Percentiles rank a stretch among this genome's conserved stretches.
phyloP scores from a whole-genome alignment of 2,797 vertebrate species.

The Perodicticus potto region DNA sequence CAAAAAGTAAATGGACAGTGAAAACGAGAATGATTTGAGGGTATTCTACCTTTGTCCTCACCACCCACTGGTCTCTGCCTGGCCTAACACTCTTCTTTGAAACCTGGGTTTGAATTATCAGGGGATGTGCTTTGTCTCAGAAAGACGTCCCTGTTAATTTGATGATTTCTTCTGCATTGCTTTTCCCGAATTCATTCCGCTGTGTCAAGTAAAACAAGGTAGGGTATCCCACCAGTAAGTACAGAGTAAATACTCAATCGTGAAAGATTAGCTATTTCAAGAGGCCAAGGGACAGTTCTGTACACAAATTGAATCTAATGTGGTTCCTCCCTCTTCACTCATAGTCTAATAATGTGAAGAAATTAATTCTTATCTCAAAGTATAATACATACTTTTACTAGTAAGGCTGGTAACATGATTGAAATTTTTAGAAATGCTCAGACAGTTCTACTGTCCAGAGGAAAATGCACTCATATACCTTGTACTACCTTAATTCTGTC shows the following conservation, averaged over 20 bases:
- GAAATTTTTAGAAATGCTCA: conserved; percentile 16
- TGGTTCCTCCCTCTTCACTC: not conserved
- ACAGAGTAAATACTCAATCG: not conserved
- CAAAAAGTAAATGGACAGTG: not conserved
- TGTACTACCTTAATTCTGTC: not conserved
- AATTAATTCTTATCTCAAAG: conserved; percentile 19
- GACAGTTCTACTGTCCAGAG: not conserved
- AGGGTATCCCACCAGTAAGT: not conserved
- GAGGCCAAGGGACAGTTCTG: not conserved
- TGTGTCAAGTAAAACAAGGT: conserved; percentile 17
- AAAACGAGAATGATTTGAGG: not conserved
- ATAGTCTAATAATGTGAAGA: not conserved
- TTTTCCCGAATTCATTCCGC: conserved; percentile 1
- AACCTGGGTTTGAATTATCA: not conserved
- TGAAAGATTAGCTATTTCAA: conserved; percentile 37
- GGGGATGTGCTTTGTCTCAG: not conserved
- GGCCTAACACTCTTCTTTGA: not conserved
- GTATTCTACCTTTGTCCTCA: not conserved
- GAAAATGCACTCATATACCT: not conserved
- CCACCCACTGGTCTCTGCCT: not conserved
- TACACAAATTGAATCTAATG: not conserved
- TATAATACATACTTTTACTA: not conserved
- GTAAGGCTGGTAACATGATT: conserved; percentile 2
- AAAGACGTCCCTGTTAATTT: not conserved
- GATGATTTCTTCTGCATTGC: not conserved